Conservation (phyloP, 2,113 vertebrate species). For the Oreochromis spilurus region DNA sequence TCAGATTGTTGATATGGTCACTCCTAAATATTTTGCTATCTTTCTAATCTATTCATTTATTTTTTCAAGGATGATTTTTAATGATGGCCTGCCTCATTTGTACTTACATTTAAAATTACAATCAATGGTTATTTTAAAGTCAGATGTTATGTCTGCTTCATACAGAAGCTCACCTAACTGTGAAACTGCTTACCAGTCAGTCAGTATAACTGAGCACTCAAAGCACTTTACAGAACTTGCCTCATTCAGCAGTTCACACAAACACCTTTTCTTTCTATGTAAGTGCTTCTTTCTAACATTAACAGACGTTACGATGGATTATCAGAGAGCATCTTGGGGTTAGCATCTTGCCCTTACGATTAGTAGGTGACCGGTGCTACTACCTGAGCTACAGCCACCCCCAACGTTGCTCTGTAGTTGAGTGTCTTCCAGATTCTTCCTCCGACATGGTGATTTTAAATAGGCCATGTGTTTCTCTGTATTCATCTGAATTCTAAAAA, state of each 20-base stretch:
- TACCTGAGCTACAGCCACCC: not conserved
- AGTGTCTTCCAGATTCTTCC: not conserved
- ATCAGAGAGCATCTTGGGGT: not conserved
- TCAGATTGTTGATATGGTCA: not conserved
- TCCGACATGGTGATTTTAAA: not conserved
- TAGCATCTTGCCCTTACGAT: not conserved
- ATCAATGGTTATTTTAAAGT: not conserved
- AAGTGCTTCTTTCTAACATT: too few relatives aligned
- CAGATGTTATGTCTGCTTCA: not conserved
- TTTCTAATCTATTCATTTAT: not conserved
- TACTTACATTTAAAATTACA: not conserved
- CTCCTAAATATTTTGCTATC: not conserved
- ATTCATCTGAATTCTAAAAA: not conserved
- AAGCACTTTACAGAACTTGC: too few relatives aligned
- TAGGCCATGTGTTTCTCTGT: not conserved
- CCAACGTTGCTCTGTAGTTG: not conserved
- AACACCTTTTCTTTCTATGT: too few relatives aligned
- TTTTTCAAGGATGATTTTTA: not conserved
- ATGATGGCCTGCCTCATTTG: not conserved
- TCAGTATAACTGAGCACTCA: fast-evolving
- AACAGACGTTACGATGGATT: fast-evolving
- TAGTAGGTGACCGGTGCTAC: fast-evolving
- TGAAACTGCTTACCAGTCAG: not conserved
- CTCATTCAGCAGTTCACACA: too few relatives aligned
- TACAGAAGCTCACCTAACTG: not conserved